phyloP scores from a whole-genome alignment of 2,797 vertebrate genomes.

The Pseudochaenichthys georgianus region DNA sequence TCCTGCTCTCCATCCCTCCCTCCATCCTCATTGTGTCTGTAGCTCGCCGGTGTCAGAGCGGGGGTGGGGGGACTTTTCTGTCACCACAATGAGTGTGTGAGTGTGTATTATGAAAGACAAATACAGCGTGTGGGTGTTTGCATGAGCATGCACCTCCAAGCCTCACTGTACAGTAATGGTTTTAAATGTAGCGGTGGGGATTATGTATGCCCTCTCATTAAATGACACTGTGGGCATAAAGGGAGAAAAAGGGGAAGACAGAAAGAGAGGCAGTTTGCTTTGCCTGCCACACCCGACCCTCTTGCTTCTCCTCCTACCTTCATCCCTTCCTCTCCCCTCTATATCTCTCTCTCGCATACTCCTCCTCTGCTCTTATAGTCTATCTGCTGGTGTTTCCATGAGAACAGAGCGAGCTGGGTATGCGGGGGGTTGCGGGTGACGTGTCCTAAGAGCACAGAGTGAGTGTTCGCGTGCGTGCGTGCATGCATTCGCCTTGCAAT shows the following conservation, averaged over 20 bases:
- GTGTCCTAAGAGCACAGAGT: constrained; percentile 72
- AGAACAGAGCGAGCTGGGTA: constrained; percentile 81
- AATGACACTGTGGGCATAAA: constrained; percentile 58
- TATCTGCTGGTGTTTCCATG: constrained; percentile 87
- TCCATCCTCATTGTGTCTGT: constrained; percentile 70
- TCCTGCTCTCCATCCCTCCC: constrained; percentile 43
- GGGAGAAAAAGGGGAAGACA: constrained; percentile 19
- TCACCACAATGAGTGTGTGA: constrained; percentile 55
- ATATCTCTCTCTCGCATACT: constrained; percentile 28
- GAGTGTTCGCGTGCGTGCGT: constrained; percentile 7
- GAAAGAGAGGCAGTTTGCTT: constrained; percentile 51
- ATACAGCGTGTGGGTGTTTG: constrained; percentile 75
- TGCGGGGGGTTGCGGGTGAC: constrained; percentile 61
- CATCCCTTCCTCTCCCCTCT: constrained; percentile 47
- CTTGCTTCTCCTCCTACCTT: constrained; percentile 62
- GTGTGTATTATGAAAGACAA: constrained; percentile 69
- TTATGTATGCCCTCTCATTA: constrained; percentile 68
- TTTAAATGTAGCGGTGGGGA: constrained; percentile 62
- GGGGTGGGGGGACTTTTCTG: constrained; percentile 79
- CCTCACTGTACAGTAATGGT: constrained; percentile 57
- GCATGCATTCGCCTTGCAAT: constrained; percentile 20
- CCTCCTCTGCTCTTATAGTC: constrained; percentile 74
- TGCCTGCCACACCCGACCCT: constrained; percentile 79
- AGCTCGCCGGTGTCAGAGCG: constrained; percentile 68
- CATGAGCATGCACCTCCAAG: constrained; percentile 64